Evolutionary conservation across 2,888 invertebrate species (phyloP).

Genomic region (Drosophila eohydei): DNA sequence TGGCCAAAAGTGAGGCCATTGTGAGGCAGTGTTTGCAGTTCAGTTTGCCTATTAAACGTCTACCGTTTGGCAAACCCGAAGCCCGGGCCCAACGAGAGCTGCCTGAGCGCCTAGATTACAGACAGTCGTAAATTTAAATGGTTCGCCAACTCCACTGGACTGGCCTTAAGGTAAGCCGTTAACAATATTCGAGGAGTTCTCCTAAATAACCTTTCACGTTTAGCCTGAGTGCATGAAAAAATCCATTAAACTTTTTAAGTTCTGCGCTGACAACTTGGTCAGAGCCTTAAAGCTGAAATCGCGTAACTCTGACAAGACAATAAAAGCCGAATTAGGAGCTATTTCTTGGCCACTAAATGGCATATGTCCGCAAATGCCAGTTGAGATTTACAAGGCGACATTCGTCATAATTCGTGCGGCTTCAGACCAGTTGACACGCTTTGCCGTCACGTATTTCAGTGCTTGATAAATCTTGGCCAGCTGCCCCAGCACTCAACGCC

Average conservation of each 20-base stretch:
- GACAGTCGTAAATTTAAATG: slow-evolving; percentile 62
- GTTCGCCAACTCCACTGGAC: slow-evolving; percentile 23
- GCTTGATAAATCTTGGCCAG: slow-evolving; percentile 74
- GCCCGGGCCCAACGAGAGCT: slow-evolving; percentile 3
- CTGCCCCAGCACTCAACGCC: slow-evolving; percentile 62
- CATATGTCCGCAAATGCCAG: slow-evolving; percentile 50
- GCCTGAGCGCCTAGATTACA: slow-evolving; percentile 10
- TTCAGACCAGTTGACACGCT: slow-evolving; percentile 69
- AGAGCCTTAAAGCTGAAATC: slow-evolving; percentile 24
- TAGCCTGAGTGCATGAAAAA: slow-evolving; percentile 10
- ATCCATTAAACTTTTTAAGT: slow-evolving; percentile 31
- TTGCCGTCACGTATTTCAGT: slow-evolving; percentile 66
- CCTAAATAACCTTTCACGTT: slow-evolving; percentile 34
- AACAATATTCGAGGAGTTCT: slow-evolving; percentile 36
- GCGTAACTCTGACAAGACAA: slow-evolving; percentile 33
- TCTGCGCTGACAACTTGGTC: slow-evolving; percentile 11
- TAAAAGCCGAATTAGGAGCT: slow-evolving; percentile 37
- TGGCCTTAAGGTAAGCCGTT: slow-evolving; percentile 32
- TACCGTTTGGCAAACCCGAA: slow-evolving; percentile 19
- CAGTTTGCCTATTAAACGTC: slow-evolving; percentile 52
- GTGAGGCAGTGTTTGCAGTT: slow-evolving; percentile 27
- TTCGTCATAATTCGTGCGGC: slow-evolving; percentile 66
- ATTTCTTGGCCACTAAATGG: slow-evolving; percentile 28
- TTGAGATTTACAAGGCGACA: slow-evolving; percentile 68
- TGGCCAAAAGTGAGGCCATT: slow-evolving; percentile 1